These are phyloP conservation scores for Limnephilus marmoratus DNA, from an alignment of 2,888 invertebrate genomes.

Conservation along the genomic window DNA sequence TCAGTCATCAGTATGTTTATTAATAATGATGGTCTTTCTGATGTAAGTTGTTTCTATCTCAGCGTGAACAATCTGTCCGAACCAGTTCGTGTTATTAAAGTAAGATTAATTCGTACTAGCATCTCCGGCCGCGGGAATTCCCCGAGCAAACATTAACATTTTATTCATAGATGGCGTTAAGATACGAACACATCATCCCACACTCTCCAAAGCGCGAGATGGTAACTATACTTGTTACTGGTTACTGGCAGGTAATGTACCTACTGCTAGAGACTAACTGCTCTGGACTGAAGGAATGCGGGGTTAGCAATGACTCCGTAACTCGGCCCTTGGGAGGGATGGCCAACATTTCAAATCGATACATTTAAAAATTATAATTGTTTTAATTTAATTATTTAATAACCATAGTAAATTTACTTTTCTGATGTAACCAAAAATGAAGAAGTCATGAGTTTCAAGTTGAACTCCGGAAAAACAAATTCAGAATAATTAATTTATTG, in stretches of 20 bases:
- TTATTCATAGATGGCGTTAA: conserved; percentile 56
- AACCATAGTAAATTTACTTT: too few relatives aligned
- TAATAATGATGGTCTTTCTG: background rate
- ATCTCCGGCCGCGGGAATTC: background rate
- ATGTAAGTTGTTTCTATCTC: background rate
- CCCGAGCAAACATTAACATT: conserved; percentile 4
- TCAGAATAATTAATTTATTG: too few relatives aligned
- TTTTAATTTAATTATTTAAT: too few relatives aligned
- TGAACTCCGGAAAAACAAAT: too few relatives aligned
- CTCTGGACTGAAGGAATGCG: conserved; percentile 8
- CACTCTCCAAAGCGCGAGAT: background rate
- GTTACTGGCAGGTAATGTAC: background rate
- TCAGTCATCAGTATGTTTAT: background rate
- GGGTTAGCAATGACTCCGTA: background rate
- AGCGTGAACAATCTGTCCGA: background rate
- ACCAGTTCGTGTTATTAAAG: background rate
- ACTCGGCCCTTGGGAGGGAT: conserved; percentile 7
- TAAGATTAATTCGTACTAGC: background rate
- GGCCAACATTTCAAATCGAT: conserved; percentile 1
- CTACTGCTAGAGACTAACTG: background rate
- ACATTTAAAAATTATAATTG: background rate
- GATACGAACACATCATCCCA: conserved; percentile 44
- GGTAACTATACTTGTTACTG: background rate
- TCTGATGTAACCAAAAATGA: too few relatives aligned
- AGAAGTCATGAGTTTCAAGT: too few relatives aligned